These are phyloP conservation scores for Adela reaumurella DNA, from an alignment of 2,888 invertebrate genomes.

Conservation along the genomic window DNA sequence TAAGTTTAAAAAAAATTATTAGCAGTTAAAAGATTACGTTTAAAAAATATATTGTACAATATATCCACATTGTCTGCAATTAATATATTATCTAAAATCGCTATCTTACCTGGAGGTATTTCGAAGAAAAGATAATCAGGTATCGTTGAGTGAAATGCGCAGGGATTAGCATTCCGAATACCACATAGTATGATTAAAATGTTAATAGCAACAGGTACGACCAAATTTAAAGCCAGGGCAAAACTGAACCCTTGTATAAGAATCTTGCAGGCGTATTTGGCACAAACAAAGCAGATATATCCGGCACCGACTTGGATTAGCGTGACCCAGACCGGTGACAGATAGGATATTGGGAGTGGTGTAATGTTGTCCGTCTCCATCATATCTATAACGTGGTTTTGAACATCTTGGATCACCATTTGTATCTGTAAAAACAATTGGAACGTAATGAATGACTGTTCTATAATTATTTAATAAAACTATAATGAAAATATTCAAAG, in stretches of 20 bases:
- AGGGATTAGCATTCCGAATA: slow-evolving; percentile 61
- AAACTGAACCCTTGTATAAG: slow-evolving; percentile 86
- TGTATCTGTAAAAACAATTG: slow-evolving; percentile 32
- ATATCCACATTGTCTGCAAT: too few relatives aligned
- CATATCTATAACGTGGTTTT: slow-evolving; percentile 32
- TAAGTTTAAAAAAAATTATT: background rate
- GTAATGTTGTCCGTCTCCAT: slow-evolving; percentile 27
- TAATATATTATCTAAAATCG: background rate
- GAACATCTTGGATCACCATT: slow-evolving; percentile 31
- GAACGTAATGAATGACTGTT: too few relatives aligned
- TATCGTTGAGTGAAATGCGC: slow-evolving; percentile 61
- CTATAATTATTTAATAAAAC: too few relatives aligned
- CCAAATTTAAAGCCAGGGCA: slow-evolving; percentile 75
- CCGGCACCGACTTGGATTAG: slow-evolving; percentile 64
- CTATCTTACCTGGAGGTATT: slow-evolving; percentile 60
- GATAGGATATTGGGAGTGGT: slow-evolving; percentile 24
- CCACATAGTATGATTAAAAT: slow-evolving; percentile 66
- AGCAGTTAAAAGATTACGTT: too few relatives aligned
- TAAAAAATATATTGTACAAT: too few relatives aligned
- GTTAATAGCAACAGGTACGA: slow-evolving; percentile 70
- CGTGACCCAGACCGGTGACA: slow-evolving; percentile 56
- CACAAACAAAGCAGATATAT: slow-evolving; percentile 63
- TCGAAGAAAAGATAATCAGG: slow-evolving; percentile 86
- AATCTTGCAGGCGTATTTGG: slow-evolving; percentile 84
- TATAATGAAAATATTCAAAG: too few relatives aligned